Conservation (phyloP, 2,113 vertebrate genomes). For the Chaenogobius annularis region DNA sequence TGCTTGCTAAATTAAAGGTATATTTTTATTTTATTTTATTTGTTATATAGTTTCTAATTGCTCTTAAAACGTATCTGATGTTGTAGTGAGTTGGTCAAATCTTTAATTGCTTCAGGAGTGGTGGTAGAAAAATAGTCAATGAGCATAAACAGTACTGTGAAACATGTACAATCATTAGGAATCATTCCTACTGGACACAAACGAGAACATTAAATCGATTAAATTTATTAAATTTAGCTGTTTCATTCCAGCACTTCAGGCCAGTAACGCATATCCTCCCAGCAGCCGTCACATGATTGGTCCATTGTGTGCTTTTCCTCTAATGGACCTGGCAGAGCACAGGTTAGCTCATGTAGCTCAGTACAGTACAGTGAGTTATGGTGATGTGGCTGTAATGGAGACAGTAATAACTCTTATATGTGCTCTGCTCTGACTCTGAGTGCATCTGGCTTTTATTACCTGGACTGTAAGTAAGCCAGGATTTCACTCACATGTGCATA, state of each 20-base stretch:
- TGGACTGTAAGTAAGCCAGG: background rate
- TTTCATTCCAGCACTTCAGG: background rate
- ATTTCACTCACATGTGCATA: background rate
- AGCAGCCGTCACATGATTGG: background rate
- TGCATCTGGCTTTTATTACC: conserved; percentile 31
- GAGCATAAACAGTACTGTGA: no score
- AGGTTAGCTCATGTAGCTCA: background rate
- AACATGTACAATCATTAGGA: no score
- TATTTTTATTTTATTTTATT: no score
- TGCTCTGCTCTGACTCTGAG: conserved; percentile 15
- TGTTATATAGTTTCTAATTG: no score
- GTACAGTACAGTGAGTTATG: conserved; percentile 16
- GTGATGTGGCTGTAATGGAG: conserved; percentile 43
- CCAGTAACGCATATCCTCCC: background rate
- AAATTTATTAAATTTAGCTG: no score
- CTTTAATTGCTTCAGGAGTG: no score
- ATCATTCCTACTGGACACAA: no score
- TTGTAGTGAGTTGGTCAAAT: no score
- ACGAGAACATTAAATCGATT: no score
- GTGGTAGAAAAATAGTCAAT: no score
- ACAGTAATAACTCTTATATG: conserved; percentile 37
- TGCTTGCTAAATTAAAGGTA: no score
- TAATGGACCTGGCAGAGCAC: background rate
- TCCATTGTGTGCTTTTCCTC: background rate
- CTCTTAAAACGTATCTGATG: no score